Base-by-base conservation (phyloP, 2,113 vertebrate genomes). In the Cheilinus undulatus region DNA sequence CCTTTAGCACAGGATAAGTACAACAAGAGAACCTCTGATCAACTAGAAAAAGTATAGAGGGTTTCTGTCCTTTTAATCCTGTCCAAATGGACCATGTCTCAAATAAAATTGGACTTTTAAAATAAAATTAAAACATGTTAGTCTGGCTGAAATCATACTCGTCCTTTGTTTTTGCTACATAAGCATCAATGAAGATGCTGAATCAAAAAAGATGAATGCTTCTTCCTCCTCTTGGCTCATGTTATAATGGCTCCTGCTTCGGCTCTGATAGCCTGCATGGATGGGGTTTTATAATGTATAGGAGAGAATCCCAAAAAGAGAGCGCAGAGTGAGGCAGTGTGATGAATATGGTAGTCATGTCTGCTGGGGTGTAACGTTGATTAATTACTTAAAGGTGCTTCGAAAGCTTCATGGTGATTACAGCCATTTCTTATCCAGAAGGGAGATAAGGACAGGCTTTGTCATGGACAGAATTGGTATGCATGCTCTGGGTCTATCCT, bases 361-460 rank as follows among this genome's bases (percentile, higher is more conserved):
- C 81, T 68, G 54, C 69, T 61, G 3, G 5, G 68, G 65, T 38
- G 23, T 56, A 61, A 67, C 82, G 26, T 19, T 66, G 60, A 80
- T 81, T 84, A 78, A 89, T 85, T 84, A 69, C 75, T 66, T 22
- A 61, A 45, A 75, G 66, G 74, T 66, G 63, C 63, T 48, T 68
- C 36, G 61, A 61, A 45, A 63, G 69, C 72, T 56, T 87, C 50
- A 59, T 52, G 66, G 74, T 63, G 77, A 86, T 88, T 75, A 69
- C 10, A 42, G 64, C 28, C 36, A 50, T 58, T 82, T 71, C 62
- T 85, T 82, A 67, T 87, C 68, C 58, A 11, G 36, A 23, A 3
- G 32, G 61, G 42, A 74, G 42, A 80, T 77, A 62, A 66, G 42
- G 19, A 62, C 13, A 38, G 69, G 60, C 51, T 76, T 78, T 78